These are phyloP conservation scores for Hemitrygon akajei DNA, from an alignment of 2,797 vertebrate genomes.

Conservation along the genomic window DNA sequence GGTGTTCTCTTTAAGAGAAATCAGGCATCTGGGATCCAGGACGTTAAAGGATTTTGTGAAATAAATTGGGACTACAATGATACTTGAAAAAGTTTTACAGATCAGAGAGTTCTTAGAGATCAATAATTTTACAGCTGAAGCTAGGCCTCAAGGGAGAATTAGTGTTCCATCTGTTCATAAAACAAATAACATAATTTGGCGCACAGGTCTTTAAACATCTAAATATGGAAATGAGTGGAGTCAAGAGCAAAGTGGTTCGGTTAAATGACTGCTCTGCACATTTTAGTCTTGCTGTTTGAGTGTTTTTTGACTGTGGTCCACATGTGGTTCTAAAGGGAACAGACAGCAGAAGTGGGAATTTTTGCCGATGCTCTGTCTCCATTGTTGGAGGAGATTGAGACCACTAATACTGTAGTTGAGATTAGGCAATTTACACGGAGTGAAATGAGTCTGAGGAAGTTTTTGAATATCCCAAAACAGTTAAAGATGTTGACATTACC, in stretches of 20 bases:
- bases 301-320: not conserved
- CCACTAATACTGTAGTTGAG: not conserved
- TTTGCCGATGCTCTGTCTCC: not conserved
- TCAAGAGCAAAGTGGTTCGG: not conserved
- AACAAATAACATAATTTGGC: not conserved
- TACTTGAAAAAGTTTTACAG: not conserved
- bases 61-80: not conserved
- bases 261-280: not conserved
- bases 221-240: constrained; percentile 8
- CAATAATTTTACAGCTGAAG: not conserved
- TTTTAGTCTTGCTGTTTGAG: not conserved
- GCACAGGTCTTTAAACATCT: not conserved
- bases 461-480: not conserved
- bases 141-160: constrained; percentile 14
- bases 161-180: constrained; percentile 26
- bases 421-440: not conserved
- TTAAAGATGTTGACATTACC: not conserved
- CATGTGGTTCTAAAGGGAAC: not conserved
- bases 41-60: not conserved
- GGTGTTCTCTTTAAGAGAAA: not conserved
- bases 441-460: not conserved
- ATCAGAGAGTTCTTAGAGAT: constrained; percentile 7
- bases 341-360: not conserved
- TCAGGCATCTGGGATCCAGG: constrained; percentile 8
- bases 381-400: not conserved